These are phyloP conservation scores for Girardinus metallicus DNA, from an alignment of 2,797 vertebrate species.

Conservation along the genomic window DNA sequence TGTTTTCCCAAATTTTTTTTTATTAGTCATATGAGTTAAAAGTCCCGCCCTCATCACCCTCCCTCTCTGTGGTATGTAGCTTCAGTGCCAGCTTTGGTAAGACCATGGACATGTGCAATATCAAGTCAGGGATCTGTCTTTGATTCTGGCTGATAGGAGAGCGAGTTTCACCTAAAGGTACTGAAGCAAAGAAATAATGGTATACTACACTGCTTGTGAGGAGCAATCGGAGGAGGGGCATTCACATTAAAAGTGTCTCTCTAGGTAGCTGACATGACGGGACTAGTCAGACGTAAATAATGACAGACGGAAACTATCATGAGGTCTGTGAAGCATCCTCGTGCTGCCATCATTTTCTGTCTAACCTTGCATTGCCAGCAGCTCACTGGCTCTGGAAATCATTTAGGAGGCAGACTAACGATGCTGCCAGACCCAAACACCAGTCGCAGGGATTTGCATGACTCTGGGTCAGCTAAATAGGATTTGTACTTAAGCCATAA, in stretches of 20 bases:
- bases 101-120: constrained; percentile 88
- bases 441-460: constrained; percentile 85
- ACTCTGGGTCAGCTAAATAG: constrained; percentile 85
- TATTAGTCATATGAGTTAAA: constrained; percentile 75
- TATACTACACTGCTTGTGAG: constrained; percentile 87
- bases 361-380: constrained; percentile 96
- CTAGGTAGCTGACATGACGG: constrained; percentile 98
- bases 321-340: constrained; percentile 99
- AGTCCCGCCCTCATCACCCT: constrained; percentile 55
- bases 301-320: constrained; percentile 99
- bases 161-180: constrained; percentile 95
- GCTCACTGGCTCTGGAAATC: constrained; percentile 91
- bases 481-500: constrained; percentile 71
- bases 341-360: constrained; percentile 95
- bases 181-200: constrained; percentile 97
- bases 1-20: constrained; percentile 50
- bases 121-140: constrained; percentile 87
- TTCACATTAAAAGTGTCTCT: constrained; percentile 93
- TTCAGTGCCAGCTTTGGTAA: constrained; percentile 74
- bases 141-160: constrained; percentile 91
- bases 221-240: constrained; percentile 80
- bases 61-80: constrained; percentile 34
- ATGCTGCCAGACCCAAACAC: constrained; percentile 88
- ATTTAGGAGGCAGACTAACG: constrained; percentile 97
- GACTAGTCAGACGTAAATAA: constrained; percentile 99